Percentiles rank a stretch among this genome's conserved stretches.
phyloP scores from a whole-genome alignment of 1,140 invertebrate genomes.

The Bursaphelenchus mucronatus region DNA sequence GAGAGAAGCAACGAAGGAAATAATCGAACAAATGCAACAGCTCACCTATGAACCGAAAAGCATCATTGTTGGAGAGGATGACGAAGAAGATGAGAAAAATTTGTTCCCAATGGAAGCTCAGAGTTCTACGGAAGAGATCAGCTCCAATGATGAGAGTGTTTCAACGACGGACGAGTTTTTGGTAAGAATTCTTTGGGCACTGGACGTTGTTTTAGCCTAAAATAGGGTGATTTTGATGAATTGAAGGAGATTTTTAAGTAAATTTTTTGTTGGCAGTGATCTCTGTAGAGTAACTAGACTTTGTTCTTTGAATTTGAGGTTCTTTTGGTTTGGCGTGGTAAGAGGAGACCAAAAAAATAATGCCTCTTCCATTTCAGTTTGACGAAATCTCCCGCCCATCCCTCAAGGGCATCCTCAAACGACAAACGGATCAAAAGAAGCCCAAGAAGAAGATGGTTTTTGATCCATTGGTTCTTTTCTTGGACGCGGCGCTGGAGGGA shows the following conservation, averaged over 20 bases:
- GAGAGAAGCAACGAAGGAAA: slow-evolving; percentile 7
- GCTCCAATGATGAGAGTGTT: slow-evolving; percentile 8
- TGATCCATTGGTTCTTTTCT: slow-evolving; percentile 86
- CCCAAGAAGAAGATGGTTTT: slow-evolving; percentile 77
- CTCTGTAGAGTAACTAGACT: too few species aligned
- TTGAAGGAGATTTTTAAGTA: too few species aligned
- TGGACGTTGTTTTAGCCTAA: background rate
- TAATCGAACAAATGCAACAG: slow-evolving; percentile 5
- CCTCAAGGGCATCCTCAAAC: slow-evolving; percentile 31
- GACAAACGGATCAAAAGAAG: slow-evolving; percentile 13
- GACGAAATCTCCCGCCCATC: slow-evolving; percentile 24
- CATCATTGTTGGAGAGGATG: slow-evolving; percentile 1
- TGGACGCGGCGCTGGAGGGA: slow-evolving; percentile 95
- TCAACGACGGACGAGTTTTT: slow-evolving; percentile 6
- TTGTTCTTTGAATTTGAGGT: too few species aligned
- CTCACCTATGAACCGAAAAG: slow-evolving; percentile 11
- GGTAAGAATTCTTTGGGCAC: background rate
- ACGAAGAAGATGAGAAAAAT: slow-evolving; percentile 14
- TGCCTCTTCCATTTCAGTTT: slow-evolving; percentile 26
- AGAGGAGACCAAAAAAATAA: too few species aligned
- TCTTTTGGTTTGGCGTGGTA: too few species aligned
- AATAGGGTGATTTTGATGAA: background rate
- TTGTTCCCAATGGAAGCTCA: slow-evolving; percentile 2
- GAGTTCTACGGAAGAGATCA: slow-evolving; percentile 5
- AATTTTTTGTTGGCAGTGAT: too few species aligned